Evolutionary conservation across 2,888 invertebrate genomes (phyloP).

Genomic region (Sycophila texana): DNA sequence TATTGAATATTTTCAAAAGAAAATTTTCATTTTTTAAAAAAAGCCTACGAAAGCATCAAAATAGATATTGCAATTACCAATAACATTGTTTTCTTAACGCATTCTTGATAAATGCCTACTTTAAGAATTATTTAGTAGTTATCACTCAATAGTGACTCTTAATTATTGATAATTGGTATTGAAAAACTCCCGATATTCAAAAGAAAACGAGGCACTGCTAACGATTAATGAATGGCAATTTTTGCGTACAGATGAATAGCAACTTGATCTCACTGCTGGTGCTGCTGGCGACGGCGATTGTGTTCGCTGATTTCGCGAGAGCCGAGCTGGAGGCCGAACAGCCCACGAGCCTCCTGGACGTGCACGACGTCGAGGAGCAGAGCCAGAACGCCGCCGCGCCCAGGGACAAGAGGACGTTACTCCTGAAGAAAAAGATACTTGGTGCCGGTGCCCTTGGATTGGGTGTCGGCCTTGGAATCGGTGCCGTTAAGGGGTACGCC

Average conservation of each 20-base stretch:
- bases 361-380: conserved; percentile 50
- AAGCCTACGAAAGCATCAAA: too few relatives aligned
- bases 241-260: conserved; percentile 57
- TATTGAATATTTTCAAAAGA: too few relatives aligned
- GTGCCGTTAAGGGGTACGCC: conserved; percentile 67
- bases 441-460: conserved; percentile 71
- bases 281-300: conserved; percentile 53
- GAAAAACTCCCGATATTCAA: too few relatives aligned
- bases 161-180: too few relatives aligned
- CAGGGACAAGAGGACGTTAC: conserved; percentile 69
- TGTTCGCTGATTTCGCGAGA: conserved; percentile 52
- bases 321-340: conserved; percentile 32
- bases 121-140: background rate
- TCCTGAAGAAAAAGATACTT: conserved; percentile 70
- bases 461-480: conserved; percentile 64
- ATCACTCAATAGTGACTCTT: background rate
- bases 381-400: conserved; percentile 42
- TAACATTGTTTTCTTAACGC: too few relatives aligned
- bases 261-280: conserved; percentile 57
- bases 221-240: too few relatives aligned
- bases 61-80: too few relatives aligned
- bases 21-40: too few relatives aligned
- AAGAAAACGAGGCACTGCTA: too few relatives aligned
- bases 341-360: conserved; percentile 46
- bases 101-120: too few relatives aligned